Percentiles rank a stretch among this genome's conserved stretches.
These are phyloP conservation scores for Mesorhabditis belari DNA, from an alignment of 2,888 invertebrate species.

Conservation along the genomic window DNA sequence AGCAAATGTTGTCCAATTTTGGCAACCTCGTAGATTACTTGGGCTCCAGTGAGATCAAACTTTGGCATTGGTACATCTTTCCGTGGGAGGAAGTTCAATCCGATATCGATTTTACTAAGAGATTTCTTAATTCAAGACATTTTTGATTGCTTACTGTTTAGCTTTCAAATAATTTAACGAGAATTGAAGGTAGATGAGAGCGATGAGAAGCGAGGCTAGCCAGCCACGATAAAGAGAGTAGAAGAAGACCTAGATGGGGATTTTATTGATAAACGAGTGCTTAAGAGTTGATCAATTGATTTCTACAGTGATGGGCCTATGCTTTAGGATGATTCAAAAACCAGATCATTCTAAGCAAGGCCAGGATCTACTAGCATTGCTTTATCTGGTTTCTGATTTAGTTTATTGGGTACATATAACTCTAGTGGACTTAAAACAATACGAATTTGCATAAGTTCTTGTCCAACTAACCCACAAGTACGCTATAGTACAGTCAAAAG, in stretches of 20 bases:
- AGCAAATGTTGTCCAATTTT: constrained; percentile 55
- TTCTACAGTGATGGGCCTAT: no score
- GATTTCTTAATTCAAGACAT: constrained; percentile 26
- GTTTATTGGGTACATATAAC: no score
- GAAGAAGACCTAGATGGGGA: constrained; percentile 53
- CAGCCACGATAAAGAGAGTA: constrained; percentile 55
- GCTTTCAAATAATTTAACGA: constrained; percentile 53
- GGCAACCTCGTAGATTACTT: constrained; percentile 56
- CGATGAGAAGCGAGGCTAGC: constrained; percentile 53
- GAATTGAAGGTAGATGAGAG: constrained; percentile 53
- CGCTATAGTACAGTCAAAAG: no score
- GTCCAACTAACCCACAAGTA: no score
- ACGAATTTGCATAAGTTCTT: no score
- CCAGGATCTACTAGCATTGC: no score
- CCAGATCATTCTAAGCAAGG: no score
- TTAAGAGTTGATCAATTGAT: no score
- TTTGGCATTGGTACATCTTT: constrained; percentile 29
- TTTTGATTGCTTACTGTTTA: constrained; percentile 16
- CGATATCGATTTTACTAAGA: constrained; percentile 42
- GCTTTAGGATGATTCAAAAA: no score
- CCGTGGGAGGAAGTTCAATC: constrained; percentile 40
- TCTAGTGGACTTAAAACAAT: no score
- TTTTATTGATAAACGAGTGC: background rate
- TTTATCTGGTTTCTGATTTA: no score
- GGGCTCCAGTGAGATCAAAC: constrained; percentile 43